Evolutionary conservation across 2,113 vertebrate species (phyloP).

Genomic region (Geococcyx californianus): DNA sequence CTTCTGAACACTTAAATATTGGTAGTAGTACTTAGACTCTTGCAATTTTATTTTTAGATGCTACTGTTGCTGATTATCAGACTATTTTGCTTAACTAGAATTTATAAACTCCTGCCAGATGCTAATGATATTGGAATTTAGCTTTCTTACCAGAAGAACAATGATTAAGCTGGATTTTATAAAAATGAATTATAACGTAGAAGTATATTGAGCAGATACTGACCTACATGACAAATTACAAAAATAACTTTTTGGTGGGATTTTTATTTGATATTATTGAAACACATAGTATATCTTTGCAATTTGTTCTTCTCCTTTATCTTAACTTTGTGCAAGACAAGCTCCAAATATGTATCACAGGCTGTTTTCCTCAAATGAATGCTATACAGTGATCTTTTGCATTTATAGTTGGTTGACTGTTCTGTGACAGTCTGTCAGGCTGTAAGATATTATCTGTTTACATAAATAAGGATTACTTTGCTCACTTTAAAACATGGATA

Average conservation of each 20-base stretch:
- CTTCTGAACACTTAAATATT: background rate
- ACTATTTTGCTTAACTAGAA: background rate
- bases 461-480: background rate
- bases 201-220: background rate
- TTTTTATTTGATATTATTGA: background rate
- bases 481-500: background rate
- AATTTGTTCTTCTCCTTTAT: background rate
- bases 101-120: background rate
- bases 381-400: background rate
- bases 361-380: background rate
- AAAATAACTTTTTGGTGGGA: background rate
- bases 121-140: background rate
- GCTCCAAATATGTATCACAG: background rate
- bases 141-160: background rate
- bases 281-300: background rate
- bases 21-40: background rate
- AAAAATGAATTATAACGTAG: background rate
- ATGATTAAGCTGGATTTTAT: background rate
- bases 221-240: background rate
- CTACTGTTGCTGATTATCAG: background rate
- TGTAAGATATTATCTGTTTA: background rate
- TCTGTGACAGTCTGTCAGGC: rapidly evolving
- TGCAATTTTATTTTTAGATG: background rate
- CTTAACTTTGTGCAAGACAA: background rate
- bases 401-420: background rate